phyloP scores from a whole-genome alignment of 2,113 vertebrate genomes.

The Tricholaema leucomelas region DNA sequence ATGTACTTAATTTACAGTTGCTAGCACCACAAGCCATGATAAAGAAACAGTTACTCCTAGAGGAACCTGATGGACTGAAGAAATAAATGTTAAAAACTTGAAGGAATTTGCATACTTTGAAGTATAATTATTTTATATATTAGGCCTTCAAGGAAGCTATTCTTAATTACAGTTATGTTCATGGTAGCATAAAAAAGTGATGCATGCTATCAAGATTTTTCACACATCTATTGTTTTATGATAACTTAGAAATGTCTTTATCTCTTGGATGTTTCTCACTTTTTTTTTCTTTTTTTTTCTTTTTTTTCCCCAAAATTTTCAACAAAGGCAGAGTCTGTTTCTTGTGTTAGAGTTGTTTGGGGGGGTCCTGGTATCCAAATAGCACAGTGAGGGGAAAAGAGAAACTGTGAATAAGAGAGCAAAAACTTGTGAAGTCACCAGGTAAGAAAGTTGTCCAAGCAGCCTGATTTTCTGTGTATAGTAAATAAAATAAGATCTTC shows the following conservation, averaged over 20 bases:
- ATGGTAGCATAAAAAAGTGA: slow-evolving; percentile 14
- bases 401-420: neutral
- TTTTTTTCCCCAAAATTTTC: no score
- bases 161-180: slow-evolving; percentile 17
- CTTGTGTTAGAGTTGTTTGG: neutral
- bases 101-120: neutral
- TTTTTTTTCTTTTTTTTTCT: no score
- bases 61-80: slow-evolving; percentile 29
- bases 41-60: slow-evolving; percentile 57
- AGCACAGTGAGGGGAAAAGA: neutral
- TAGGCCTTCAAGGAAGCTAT: slow-evolving; percentile 28
- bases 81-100: slow-evolving; percentile 5
- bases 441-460: neutral
- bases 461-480: neutral
- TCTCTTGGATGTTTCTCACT: neutral
- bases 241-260: neutral
- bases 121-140: slow-evolving; percentile 37
- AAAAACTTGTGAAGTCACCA: neutral
- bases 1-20: slow-evolving; percentile 35
- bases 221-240: neutral
- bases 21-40: slow-evolving; percentile 44
- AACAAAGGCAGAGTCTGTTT: neutral
- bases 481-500: neutral
- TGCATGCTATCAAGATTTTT: neutral
- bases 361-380: neutral